Percentiles rank a stretch among this genome's conserved stretches.
phyloP scores from a whole-genome alignment of 2,888 invertebrate species.

The Venustoraphidia nigricollis region DNA sequence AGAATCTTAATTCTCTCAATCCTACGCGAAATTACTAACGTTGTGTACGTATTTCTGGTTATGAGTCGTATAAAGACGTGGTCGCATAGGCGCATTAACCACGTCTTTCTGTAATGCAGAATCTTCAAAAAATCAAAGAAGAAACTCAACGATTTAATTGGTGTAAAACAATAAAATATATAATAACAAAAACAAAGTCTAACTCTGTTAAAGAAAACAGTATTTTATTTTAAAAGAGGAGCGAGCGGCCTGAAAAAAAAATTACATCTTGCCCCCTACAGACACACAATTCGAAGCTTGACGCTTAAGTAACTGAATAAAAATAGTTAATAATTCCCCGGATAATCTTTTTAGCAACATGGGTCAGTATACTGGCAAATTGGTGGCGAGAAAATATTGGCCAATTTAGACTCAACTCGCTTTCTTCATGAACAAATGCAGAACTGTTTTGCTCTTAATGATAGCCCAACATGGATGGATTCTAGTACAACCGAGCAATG shows the following conservation, averaged over 20 bases:
- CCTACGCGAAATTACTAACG: too few relatives aligned
- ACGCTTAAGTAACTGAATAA: neutral
- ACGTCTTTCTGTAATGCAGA: too few relatives aligned
- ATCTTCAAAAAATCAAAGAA: too few relatives aligned
- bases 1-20: too few relatives aligned
- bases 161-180: too few relatives aligned
- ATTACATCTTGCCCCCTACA: neutral
- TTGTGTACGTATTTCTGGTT: too few relatives aligned
- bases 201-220: too few relatives aligned
- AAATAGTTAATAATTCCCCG: neutral
- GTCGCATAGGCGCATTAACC: too few relatives aligned
- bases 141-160: too few relatives aligned
- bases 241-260: neutral
- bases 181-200: too few relatives aligned
- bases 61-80: too few relatives aligned
- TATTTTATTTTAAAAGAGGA: too few relatives aligned
- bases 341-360: conserved; percentile 60
- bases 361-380: conserved; percentile 91
- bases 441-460: conserved; percentile 56
- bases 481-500: conserved; percentile 68
- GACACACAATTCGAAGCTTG: neutral
- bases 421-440: conserved; percentile 73
- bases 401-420: conserved; percentile 50
- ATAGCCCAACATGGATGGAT: conserved; percentile 96
- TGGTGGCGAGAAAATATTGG: conserved; percentile 49